Conservation (phyloP, 2,113 vertebrate genomes). For the Suncus etruscus region DNA sequence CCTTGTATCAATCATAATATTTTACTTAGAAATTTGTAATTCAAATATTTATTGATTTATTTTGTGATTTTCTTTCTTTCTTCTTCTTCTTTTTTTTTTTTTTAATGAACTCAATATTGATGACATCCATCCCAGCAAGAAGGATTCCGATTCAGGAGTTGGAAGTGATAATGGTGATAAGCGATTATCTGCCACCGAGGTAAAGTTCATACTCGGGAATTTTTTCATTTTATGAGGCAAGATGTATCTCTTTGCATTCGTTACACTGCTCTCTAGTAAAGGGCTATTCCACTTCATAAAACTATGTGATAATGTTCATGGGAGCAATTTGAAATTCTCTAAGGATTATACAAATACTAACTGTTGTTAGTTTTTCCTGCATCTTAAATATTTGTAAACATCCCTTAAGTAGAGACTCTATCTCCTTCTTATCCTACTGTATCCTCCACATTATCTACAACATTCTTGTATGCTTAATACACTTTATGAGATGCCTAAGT, state of each 20-base stretch:
- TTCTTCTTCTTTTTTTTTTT: conserved; percentile 60
- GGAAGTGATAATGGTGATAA: conserved; percentile 98
- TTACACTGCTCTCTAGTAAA: neutral
- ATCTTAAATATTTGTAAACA: conserved; percentile 38
- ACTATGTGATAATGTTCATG: neutral
- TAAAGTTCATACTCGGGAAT: conserved; percentile 73
- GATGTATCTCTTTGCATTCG: neutral
- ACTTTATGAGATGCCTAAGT: conserved; percentile 1
- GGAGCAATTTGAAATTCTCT: conserved; percentile 28
- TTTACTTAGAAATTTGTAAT: conserved; percentile 27
- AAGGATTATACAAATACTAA: neutral
- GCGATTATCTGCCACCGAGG: conserved; percentile 96
- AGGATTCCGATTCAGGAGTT: conserved; percentile 96
- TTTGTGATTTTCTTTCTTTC: neutral
- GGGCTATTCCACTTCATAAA: neutral
- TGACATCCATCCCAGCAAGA: conserved; percentile 93
- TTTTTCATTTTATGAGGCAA: neutral
- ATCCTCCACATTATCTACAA: neutral
- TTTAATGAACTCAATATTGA: conserved; percentile 86
- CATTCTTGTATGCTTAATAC: conserved; percentile 41
- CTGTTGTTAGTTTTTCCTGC: neutral
- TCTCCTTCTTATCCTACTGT: neutral
- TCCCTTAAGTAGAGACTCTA: neutral
- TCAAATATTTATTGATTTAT: neutral
- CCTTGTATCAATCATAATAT: neutral